Conservation (phyloP, 2,797 vertebrate genomes). For the Macroramphosus scolopax region DNA sequence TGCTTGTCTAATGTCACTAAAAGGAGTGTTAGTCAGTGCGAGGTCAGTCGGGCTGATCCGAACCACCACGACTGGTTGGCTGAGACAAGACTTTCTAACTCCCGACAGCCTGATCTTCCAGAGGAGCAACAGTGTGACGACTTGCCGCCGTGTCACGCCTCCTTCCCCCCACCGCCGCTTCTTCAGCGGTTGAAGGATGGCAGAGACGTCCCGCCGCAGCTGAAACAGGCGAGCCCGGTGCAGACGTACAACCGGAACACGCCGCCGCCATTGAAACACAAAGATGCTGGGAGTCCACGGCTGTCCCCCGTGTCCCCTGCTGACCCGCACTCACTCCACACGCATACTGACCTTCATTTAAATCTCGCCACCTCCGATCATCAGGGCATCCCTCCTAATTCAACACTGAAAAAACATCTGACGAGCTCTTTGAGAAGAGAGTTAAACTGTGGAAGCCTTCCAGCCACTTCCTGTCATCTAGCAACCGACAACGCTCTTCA, state of each 20-base stretch:
- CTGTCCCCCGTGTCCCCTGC: background rate
- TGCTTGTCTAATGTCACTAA: background rate
- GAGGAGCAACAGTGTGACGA: background rate
- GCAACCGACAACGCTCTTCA: too few species aligned
- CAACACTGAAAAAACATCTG: too few species aligned
- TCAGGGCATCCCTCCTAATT: too few species aligned
- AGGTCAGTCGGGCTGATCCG: background rate
- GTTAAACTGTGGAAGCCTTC: too few species aligned
- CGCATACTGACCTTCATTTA: background rate
- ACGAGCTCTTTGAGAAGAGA: too few species aligned
- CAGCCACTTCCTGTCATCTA: too few species aligned
- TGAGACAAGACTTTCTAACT: too few species aligned
- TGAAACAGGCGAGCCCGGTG: slow-evolving; percentile 22
- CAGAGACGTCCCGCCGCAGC: too few species aligned
- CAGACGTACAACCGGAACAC: slow-evolving; percentile 18
- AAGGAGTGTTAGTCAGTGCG: background rate
- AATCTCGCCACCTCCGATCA: too few species aligned
- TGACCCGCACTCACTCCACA: background rate
- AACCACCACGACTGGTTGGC: too few species aligned
- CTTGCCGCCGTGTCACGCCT: rapidly evolving
- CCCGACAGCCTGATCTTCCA: too few species aligned
- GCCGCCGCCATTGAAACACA: slow-evolving; percentile 44
- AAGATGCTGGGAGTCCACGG: slow-evolving; percentile 24
- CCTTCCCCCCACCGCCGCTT: background rate
- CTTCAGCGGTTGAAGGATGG: too few species aligned